These are phyloP conservation scores for Ethmia dodecea DNA, from an alignment of 2,888 invertebrate genomes.

Conservation along the genomic window DNA sequence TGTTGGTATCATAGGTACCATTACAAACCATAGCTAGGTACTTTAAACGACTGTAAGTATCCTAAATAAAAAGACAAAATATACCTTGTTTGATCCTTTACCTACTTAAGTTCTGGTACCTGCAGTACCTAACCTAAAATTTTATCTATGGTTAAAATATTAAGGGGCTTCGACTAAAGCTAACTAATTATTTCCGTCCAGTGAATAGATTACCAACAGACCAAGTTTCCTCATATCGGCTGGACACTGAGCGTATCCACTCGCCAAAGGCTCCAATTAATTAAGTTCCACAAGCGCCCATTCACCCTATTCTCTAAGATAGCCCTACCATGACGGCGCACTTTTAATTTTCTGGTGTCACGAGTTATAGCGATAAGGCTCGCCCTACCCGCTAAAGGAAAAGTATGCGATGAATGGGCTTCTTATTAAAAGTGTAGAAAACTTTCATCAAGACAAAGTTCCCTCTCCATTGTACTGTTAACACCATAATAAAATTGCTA, in stretches of 20 bases:
- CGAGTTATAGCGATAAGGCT: constrained; percentile 64
- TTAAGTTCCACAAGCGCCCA: constrained; percentile 59
- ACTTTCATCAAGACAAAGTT: constrained; percentile 58
- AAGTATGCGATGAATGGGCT: constrained; percentile 66
- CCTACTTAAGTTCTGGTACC: too few relatives aligned
- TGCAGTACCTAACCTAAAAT: too few relatives aligned
- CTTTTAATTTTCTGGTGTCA: constrained; percentile 74
- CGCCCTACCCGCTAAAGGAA: constrained; percentile 43
- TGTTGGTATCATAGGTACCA: too few relatives aligned
- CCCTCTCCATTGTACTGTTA: constrained; percentile 40
- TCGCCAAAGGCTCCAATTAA: constrained; percentile 52
- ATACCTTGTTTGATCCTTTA: too few relatives aligned
- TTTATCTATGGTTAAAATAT: too few relatives aligned
- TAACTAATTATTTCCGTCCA: too few relatives aligned
- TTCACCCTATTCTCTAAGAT: constrained; percentile 66
- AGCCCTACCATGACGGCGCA: constrained; percentile 59
- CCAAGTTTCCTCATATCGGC: too few relatives aligned
- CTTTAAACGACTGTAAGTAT: too few relatives aligned
- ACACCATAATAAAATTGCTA: constrained; percentile 33
- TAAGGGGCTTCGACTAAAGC: too few relatives aligned
- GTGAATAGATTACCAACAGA: too few relatives aligned
- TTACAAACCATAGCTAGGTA: too few relatives aligned
- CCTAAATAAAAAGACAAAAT: too few relatives aligned
- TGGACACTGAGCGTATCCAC: constrained; percentile 24
- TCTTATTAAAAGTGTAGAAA: constrained; percentile 68